Evolutionary conservation across 2,888 invertebrate species (phyloP).

Genomic region (Leucania comma): DNA sequence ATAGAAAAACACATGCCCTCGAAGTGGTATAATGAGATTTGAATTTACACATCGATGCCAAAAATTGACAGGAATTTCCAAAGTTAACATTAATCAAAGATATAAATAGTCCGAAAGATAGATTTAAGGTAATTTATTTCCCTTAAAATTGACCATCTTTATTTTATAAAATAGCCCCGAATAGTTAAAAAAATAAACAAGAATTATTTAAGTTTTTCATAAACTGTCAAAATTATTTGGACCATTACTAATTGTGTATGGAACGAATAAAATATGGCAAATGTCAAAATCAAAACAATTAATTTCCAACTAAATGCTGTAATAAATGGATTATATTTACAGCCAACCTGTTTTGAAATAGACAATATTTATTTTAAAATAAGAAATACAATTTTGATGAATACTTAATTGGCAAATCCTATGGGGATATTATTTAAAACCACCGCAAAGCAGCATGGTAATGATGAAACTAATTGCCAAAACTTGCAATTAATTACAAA

Average conservation of each 20-base stretch:
- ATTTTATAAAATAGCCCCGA: constrained; percentile 4
- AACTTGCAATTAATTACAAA: constrained; percentile 18
- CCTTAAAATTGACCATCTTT: neutral
- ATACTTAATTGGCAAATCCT: neutral
- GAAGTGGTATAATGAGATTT: constrained; percentile 23
- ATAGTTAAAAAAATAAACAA: neutral
- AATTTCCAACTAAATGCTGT: constrained; percentile 15
- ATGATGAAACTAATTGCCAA: constrained; percentile 1
- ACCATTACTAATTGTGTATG: constrained; percentile 16
- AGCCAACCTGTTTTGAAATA: neutral
- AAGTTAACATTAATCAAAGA: neutral
- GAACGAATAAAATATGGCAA: neutral
- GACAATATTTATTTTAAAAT: neutral
- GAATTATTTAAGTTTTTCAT: constrained; percentile 7
- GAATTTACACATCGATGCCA: constrained; percentile 12
- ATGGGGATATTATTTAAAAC: neutral
- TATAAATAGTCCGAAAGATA: no score
- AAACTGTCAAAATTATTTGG: constrained; percentile 12
- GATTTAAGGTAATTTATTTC: neutral
- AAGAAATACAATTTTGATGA: neutral
- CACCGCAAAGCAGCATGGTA: no score
- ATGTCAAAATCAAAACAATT: constrained; percentile 2
- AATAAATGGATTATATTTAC: constrained; percentile 2
- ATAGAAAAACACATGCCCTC: constrained; percentile 54
- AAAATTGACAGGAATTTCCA: neutral